Percentiles rank a stretch among this genome's conserved stretches.
Evolutionary conservation across 1,140 invertebrate genomes (phyloP).

Genomic region (Arion vulgaris): DNA sequence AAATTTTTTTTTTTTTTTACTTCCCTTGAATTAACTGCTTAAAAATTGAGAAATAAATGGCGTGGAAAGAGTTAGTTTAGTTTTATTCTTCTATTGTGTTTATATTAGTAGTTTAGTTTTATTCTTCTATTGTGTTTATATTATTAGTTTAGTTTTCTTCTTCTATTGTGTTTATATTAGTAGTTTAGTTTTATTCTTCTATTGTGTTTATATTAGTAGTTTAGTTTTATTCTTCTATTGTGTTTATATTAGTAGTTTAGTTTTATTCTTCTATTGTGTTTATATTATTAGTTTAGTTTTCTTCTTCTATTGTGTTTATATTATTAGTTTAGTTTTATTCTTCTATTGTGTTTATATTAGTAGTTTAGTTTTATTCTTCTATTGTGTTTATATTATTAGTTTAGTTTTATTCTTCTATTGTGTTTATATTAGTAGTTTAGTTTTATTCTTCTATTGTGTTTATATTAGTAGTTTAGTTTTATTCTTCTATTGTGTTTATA

Average conservation of each 20-base stretch:
- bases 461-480: neutral
- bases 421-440: neutral
- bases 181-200: too few species aligned
- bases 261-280: neutral
- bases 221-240: neutral
- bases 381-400: neutral
- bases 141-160: neutral
- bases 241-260: neutral
- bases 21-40: too few species aligned
- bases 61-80: too few species aligned
- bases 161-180: too few species aligned
- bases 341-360: neutral
- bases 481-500: neutral
- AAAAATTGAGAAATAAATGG: too few species aligned
- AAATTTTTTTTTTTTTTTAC: too few species aligned
- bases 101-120: neutral
- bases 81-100: neutral
- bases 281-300: neutral
- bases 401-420: neutral
- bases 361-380: neutral
- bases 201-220: neutral
- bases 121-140: neutral
- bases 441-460: neutral
- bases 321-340: neutral
- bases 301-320: neutral